phyloP scores from a whole-genome alignment of 2,113 vertebrate genomes.

The Zosterops pallidus region DNA sequence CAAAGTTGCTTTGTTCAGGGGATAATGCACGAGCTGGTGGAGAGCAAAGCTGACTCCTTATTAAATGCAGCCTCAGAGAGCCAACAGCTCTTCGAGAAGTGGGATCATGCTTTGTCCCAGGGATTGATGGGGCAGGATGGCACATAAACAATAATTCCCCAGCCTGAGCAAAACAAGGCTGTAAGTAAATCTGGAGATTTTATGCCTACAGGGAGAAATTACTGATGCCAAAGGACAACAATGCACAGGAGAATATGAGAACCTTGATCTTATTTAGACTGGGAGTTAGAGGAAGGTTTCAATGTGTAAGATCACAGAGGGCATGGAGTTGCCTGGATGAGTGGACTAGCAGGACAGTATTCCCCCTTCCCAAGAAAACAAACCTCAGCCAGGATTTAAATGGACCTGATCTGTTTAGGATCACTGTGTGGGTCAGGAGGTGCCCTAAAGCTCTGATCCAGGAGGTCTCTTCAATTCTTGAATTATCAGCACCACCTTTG shows the following conservation, averaged over 20 bases:
- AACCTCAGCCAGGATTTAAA: not conserved
- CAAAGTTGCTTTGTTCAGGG: constrained; percentile 15
- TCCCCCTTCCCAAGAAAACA: not conserved
- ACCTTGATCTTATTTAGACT: not conserved
- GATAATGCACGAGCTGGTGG: not conserved
- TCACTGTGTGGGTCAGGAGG: not conserved
- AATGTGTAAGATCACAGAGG: not conserved
- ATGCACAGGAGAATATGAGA: not conserved
- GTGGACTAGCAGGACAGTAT: not conserved
- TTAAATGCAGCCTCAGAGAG: constrained; percentile 5
- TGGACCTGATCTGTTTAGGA: not conserved
- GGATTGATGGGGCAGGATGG: not conserved
- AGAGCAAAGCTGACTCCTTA: constrained; percentile 6
- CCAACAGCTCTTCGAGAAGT: not conserved
- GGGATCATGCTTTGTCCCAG: not conserved
- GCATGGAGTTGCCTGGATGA: not conserved
- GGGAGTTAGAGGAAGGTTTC: not conserved
- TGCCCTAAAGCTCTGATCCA: not conserved
- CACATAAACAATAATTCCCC: not conserved
- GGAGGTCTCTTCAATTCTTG: not conserved
- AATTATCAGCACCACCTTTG: not conserved
- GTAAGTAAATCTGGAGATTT: not conserved
- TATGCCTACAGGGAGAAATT: not conserved
- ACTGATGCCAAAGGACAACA: not conserved
- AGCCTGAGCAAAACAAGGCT: not conserved